Base-by-base conservation (phyloP, 2,797 vertebrate species). In the Hafferia zeledoni region DNA sequence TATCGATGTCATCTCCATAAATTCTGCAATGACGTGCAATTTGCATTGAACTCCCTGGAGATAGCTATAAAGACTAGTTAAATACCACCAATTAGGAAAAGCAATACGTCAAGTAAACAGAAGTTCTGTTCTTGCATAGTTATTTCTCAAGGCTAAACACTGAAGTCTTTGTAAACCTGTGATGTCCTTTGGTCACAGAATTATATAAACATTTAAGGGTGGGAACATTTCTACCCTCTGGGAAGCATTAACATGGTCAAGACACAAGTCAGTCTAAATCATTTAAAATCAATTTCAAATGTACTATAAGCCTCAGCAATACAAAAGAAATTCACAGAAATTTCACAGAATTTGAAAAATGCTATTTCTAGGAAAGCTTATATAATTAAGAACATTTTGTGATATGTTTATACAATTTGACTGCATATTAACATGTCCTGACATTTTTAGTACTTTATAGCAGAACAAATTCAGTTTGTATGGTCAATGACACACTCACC, bases 401-500 rank as follows among this genome's bases (percentile, higher is more conserved):
- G 28, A 44, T 86, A 23, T 20, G 39, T 71, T 87, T 72, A 39
- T 74, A 56, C 4, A 31, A 69, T 17, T 28, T 61, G 61, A 88
- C 43, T 77, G n/a, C 41, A 64, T 68, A 82, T 52, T 88, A 76
- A 43, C 59, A 57, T 41, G 23, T 31, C 27, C 53, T 61, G 41
- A 47, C 70, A 77, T 61, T 92, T 94, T 85, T 35, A 47, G 78
- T 82, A 61, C 27, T 53, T 75, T 60, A 77, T 23, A 87, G 39
- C 46, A 28, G 64, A 20, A 77, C 28, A 61, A 68, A 76, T 76
- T 65, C 69, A 50, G 65, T 33, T 61, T 43, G 39, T 12, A 49
- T 5, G 74, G 72, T 71, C 67, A 86, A 30, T 59, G 49, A 59
- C 35, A 63, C 59, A 95, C 98, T 98, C 92, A 99, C 99, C 99